Conservation (phyloP, 2,888 invertebrate genomes). For the Rotaria sp. region DNA sequence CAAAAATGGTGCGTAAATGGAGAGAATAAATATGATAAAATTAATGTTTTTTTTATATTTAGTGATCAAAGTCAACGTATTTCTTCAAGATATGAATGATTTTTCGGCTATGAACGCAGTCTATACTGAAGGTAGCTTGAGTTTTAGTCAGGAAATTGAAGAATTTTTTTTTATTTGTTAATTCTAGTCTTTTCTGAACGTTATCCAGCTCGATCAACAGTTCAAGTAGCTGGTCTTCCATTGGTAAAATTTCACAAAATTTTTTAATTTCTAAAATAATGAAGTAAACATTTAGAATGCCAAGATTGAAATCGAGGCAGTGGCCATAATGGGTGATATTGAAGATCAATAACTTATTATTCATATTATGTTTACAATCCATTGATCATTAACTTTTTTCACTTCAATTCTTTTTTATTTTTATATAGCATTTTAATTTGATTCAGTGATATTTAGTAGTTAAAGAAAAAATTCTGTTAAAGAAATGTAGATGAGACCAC, state of each 20-base stretch:
- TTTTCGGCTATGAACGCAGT: conserved; percentile 73
- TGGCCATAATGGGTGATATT: conserved; percentile 59
- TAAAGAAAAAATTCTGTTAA: too few species aligned
- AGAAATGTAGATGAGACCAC: too few species aligned
- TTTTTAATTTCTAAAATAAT: too few species aligned
- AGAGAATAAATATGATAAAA: not conserved
- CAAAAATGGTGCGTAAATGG: conserved; percentile 50
- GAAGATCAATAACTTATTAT: not conserved
- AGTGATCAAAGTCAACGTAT: conserved; percentile 77
- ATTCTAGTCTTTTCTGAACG: conserved; percentile 68
- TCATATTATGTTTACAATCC: too few species aligned
- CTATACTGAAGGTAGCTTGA: conserved; percentile 65
- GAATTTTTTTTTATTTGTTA: too few species aligned
- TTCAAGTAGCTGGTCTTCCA: conserved; percentile 38
- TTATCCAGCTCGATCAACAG: conserved; percentile 73
- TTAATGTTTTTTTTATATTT: conserved; percentile 42
- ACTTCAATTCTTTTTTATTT: too few species aligned
- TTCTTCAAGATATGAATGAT: conserved; percentile 72
- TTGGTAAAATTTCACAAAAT: too few species aligned
- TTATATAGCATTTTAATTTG: too few species aligned
- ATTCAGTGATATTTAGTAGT: too few species aligned
- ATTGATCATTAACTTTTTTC: too few species aligned
- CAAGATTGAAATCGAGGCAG: conserved; percentile 75
- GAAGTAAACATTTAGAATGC: conserved; percentile 60
- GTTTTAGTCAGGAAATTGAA: too few species aligned